Evolutionary conservation across 2,797 vertebrate species (phyloP).

Genomic region (Florisuga fusca): DNA sequence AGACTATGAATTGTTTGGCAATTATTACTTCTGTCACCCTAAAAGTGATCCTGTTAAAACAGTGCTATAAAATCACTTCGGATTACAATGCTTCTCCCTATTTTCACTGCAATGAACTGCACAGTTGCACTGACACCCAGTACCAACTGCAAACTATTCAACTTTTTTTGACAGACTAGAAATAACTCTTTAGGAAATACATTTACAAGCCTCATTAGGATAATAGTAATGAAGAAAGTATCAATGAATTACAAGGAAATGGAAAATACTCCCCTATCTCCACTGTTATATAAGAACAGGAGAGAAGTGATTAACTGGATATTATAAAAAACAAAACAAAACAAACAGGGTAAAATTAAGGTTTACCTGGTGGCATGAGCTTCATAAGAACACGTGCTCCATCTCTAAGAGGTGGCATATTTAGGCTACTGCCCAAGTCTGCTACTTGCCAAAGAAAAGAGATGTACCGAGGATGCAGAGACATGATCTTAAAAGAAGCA

Average conservation of each 20-base stretch:
- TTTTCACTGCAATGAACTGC: background rate
- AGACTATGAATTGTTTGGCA: background rate
- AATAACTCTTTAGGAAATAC: background rate
- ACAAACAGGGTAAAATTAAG: background rate
- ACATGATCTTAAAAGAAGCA: conserved; percentile 93
- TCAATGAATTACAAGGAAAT: background rate
- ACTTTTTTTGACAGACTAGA: background rate
- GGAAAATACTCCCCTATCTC: background rate
- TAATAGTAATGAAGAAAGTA: background rate
- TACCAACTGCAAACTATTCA: background rate
- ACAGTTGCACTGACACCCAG: background rate
- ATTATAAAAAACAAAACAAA: background rate
- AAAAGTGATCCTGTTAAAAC: background rate
- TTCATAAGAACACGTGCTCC: conserved; percentile 98
- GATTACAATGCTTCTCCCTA: background rate
- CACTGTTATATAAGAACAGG: background rate
- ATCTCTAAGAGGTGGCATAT: conserved; percentile 97
- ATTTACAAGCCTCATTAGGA: background rate
- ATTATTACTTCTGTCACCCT: background rate
- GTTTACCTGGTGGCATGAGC: conserved; percentile 97
- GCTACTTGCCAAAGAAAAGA: conserved; percentile 99
- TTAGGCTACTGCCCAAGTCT: conserved; percentile 95
- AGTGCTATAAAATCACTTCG: background rate
- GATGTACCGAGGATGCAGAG: conserved; percentile 97
- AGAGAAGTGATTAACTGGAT: background rate